Base-by-base conservation (phyloP, 2,888 invertebrate genomes). In the Melanostoma mellinum region DNA sequence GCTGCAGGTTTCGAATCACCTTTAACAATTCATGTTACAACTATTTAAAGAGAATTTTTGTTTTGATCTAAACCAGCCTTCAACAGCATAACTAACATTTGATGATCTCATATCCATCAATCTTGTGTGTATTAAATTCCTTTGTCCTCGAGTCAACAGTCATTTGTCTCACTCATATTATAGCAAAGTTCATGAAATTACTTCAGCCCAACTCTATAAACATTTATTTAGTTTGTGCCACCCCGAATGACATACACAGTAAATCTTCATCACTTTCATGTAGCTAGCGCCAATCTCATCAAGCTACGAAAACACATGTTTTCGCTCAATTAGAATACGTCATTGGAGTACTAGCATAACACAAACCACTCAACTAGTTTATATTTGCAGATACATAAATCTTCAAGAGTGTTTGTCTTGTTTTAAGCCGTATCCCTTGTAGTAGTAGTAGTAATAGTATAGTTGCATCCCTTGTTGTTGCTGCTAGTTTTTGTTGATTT, bases 261-360 rank as follows among this genome's bases (percentile, higher is more conserved):
- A 20, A 20, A 58, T 32, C n/a, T 35, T 30, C 46, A 53, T 60
- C 53, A 5, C 20, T n/a, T 55, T 10, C 55, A 48, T 42, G n/a
- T 50, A 10, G 4, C 53, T 58, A 38, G 53, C 33, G 10, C 46
- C 65, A 65, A 60, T 50, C 71, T 81, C 65, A 81, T 60, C 53
- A 67, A 67, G 75, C 65, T 75, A 60, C 60, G 65, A 71, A 75
- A 71, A 80, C 80, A 80, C 75, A 71, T 80, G 80, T 71, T 80
- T 80, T 75, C 80, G 65, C 80, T 80, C 80, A 81, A 81, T 81
- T 81, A 71, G 50, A 65, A 75, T 61, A 67, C 33, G 46, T 72
- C 46, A 44, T 5, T 46, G 36, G 42, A 61, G 61, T 36, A 40
- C 40, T 61, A 46, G 67, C 33, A 65, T 40, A 80, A 75, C 63